Conservation (phyloP, 2,113 vertebrate genomes). For the Heliornis fulica region DNA sequence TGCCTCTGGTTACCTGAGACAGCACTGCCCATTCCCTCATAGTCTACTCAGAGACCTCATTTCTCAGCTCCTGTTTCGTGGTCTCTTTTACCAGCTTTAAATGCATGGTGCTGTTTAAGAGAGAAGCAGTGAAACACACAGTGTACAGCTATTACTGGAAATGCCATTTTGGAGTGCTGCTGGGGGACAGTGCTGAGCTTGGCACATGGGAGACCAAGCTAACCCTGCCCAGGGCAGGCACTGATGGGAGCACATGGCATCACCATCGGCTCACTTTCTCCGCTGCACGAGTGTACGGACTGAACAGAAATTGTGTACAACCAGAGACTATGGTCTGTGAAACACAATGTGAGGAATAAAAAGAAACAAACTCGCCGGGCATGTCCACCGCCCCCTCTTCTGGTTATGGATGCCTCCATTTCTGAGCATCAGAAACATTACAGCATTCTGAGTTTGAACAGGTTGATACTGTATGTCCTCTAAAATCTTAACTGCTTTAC, state of each 20-base stretch:
- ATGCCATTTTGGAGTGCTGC: neutral
- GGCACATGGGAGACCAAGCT: fast-evolving
- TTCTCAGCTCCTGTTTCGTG: neutral
- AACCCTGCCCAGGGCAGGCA: neutral
- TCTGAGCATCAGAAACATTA: neutral
- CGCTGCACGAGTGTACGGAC: fast-evolving
- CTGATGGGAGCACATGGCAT: neutral
- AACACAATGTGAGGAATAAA: neutral
- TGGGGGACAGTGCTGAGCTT: neutral
- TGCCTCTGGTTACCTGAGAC: neutral
- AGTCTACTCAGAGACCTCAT: neutral
- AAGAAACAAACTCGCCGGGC: neutral
- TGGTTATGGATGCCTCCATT: neutral
- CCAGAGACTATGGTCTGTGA: neutral
- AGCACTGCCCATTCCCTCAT: neutral
- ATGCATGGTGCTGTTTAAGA: neutral
- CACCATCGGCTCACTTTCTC: neutral
- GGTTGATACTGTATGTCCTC: neutral
- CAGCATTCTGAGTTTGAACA: neutral
- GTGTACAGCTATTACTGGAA: neutral
- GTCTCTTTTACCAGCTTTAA: neutral
- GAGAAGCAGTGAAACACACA: neutral
- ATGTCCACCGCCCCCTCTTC: neutral
- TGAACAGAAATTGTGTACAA: neutral
- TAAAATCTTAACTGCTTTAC: neutral